Conservation (phyloP, 2,888 invertebrate species). For the Polylopha cassiicola region DNA sequence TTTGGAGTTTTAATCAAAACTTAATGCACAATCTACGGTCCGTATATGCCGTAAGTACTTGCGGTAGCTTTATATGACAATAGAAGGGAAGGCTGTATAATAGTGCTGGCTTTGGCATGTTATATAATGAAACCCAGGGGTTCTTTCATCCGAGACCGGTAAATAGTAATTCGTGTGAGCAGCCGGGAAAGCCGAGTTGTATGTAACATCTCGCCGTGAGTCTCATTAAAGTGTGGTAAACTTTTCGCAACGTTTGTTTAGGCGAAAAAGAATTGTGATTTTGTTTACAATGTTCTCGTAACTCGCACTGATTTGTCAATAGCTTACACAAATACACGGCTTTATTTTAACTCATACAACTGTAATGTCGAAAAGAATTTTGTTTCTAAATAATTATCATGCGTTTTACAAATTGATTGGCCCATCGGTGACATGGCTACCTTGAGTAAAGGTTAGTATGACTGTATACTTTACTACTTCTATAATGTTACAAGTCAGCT, state of each 20-base stretch:
- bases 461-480: no score
- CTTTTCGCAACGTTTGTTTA: constrained; percentile 40
- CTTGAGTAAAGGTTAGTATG: no score
- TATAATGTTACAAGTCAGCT: no score
- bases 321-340: constrained; percentile 31
- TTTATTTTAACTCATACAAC: constrained; percentile 13
- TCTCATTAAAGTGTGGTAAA: constrained; percentile 28
- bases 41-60: no score
- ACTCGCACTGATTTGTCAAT: constrained; percentile 34
- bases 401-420: background rate
- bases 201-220: constrained; percentile 26
- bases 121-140: no score
- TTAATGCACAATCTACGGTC: no score
- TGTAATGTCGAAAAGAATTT: background rate
- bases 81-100: no score
- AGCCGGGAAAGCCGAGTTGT: constrained; percentile 26
- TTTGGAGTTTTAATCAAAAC: no score
- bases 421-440: no score
- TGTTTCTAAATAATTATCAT: background rate
- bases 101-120: no score
- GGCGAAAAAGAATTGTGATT: constrained; percentile 28
- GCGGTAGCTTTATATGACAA: no score
- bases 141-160: no score
- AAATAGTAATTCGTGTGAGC: constrained; percentile 1
- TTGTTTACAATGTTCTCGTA: constrained; percentile 33